phyloP scores from a whole-genome alignment of 1,140 invertebrate species.

The Vanessa atalanta region DNA sequence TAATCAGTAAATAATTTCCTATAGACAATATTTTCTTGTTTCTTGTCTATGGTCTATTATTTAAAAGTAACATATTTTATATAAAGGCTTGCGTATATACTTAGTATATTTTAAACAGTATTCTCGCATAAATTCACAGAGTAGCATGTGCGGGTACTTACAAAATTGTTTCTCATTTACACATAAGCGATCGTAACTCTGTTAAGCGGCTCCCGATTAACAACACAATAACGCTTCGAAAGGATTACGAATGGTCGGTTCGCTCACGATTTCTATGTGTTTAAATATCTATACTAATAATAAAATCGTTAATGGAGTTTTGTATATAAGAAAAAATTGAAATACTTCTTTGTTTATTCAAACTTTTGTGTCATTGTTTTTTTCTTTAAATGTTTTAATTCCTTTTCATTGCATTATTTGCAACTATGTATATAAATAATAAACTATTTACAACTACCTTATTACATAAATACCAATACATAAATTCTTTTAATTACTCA shows the following conservation, averaged over 20 bases:
- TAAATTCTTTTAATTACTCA: too few relatives aligned
- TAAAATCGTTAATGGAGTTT: neutral
- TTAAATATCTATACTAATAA: neutral
- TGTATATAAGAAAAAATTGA: too few relatives aligned
- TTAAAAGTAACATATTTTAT: neutral
- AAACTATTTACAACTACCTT: too few relatives aligned
- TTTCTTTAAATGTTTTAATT: too few relatives aligned
- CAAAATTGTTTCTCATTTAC: conserved; percentile 42
- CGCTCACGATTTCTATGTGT: conserved; percentile 29
- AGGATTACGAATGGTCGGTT: conserved; percentile 16
- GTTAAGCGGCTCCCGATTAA: conserved; percentile 29
- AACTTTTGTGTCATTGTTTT: too few relatives aligned
- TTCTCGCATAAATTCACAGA: conserved; percentile 2
- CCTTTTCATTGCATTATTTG: too few relatives aligned
- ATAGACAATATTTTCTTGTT: too few relatives aligned
- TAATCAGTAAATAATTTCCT: too few relatives aligned
- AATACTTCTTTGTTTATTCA: too few relatives aligned
- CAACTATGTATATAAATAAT: too few relatives aligned
- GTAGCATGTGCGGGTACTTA: conserved; percentile 11
- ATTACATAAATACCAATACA: too few relatives aligned
- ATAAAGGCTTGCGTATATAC: neutral
- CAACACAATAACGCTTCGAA: conserved; percentile 25
- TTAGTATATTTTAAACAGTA: neutral
- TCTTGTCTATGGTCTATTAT: too few relatives aligned
- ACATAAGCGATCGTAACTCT: conserved; percentile 47